Evolutionary conservation across 2,113 vertebrate species (phyloP).

Genomic region (Gnathonemus longibarbis): DNA sequence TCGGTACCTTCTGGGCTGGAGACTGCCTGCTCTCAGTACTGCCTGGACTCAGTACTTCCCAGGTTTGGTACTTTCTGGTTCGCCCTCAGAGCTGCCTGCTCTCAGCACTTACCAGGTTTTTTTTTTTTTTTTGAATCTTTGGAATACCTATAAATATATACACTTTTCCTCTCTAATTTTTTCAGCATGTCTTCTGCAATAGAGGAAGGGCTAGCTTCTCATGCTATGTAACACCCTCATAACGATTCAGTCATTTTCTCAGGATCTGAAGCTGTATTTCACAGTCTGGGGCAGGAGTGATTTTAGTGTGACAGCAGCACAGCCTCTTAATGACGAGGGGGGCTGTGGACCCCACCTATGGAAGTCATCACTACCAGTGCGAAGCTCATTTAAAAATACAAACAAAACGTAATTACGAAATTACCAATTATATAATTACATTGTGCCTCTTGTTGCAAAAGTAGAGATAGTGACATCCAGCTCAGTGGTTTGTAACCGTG

Average conservation of each 20-base stretch:
- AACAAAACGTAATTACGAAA: not conserved
- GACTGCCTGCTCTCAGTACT: too few relatives aligned
- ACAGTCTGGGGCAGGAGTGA: not conserved
- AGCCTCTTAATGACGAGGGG: not conserved
- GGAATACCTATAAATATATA: not conserved
- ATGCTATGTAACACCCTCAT: not conserved
- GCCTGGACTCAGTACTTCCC: too few relatives aligned
- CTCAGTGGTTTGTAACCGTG: not conserved
- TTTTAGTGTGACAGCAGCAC: not conserved
- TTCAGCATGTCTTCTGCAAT: not conserved
- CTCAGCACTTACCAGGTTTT: not conserved
- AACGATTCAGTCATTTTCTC: slow-evolving; percentile 7
- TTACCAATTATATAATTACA: not conserved
- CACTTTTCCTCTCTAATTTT: not conserved
- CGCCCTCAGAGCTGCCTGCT: too few relatives aligned
- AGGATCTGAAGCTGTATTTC: not conserved
- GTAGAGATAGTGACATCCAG: not conserved
- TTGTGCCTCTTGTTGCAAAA: not conserved
- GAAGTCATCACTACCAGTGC: not conserved
- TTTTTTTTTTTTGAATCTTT: too few relatives aligned
- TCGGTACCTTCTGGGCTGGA: not conserved
- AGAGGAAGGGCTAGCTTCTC: not conserved
- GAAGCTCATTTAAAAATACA: not conserved
- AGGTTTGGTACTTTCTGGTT: too few relatives aligned
- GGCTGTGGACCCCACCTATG: not conserved